Percentiles rank a stretch among this genome's conserved stretches.
Evolutionary conservation across 2,113 vertebrate species (phyloP).

Genomic region (Herpetotheres cachinnans): DNA sequence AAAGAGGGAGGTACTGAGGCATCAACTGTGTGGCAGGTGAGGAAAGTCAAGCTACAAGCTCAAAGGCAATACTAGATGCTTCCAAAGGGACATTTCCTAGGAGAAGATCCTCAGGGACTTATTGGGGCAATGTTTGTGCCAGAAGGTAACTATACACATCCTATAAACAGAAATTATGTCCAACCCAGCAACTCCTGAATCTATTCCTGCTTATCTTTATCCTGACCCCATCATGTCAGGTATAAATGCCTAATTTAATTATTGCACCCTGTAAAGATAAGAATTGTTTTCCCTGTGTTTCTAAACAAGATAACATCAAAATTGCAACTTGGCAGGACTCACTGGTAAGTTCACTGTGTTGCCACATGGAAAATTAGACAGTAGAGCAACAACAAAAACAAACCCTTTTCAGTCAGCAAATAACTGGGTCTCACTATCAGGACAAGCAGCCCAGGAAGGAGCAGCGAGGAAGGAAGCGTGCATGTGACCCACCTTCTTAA

Average conservation of each 20-base stretch:
- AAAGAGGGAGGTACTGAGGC: background rate
- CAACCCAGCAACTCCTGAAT: background rate
- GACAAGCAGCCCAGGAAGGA: background rate
- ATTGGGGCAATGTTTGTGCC: background rate
- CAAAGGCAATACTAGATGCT: background rate
- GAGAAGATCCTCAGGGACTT: background rate
- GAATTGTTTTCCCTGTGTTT: conserved; percentile 31
- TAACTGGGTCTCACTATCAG: background rate
- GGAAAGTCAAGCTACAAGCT: background rate
- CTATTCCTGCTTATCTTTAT: background rate
- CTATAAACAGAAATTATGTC: background rate
- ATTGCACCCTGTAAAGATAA: conserved; percentile 24
- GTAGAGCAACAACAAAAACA: conserved; percentile 7
- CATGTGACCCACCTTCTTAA: background rate
- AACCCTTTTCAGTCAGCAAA: conserved; percentile 5
- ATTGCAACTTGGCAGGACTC: conserved; percentile 29
- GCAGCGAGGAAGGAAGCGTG: background rate
- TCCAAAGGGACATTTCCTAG: background rate
- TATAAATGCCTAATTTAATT: background rate
- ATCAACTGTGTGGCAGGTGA: background rate
- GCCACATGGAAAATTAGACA: conserved; percentile 45
- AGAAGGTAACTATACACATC: background rate
- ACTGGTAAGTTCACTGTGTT: conserved; percentile 22
- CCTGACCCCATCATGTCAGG: background rate
- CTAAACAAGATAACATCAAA: conserved; percentile 64